These are phyloP conservation scores for Cataglyphis cursor DNA, from an alignment of 2,888 invertebrate genomes.

Conservation along the genomic window DNA sequence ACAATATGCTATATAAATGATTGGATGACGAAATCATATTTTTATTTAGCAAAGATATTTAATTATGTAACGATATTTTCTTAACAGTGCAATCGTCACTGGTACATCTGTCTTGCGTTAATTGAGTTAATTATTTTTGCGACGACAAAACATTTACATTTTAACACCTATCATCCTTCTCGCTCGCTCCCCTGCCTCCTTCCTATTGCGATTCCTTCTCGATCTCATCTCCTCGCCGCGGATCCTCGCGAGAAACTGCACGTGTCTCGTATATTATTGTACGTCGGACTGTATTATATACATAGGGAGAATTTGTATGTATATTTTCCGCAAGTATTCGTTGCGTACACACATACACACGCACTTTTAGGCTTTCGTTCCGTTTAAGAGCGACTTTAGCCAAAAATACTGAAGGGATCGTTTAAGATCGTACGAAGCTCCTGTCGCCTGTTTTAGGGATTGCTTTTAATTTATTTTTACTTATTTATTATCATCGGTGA, in stretches of 20 bases:
- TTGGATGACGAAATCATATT: not conserved
- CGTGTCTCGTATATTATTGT: slow-evolving; percentile 71
- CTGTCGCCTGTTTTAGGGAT: not conserved
- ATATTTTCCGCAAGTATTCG: slow-evolving; percentile 54
- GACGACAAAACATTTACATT: not conserved
- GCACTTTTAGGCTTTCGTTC: slow-evolving; percentile 44
- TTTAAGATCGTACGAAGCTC: slow-evolving; percentile 28
- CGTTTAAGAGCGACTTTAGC: slow-evolving; percentile 56
- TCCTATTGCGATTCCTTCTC: slow-evolving; percentile 21
- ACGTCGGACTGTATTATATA: slow-evolving; percentile 53
- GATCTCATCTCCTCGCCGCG: slow-evolving; percentile 42
- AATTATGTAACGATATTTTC: not conserved
- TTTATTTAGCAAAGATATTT: slow-evolving; percentile 4
- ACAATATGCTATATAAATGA: not conserved
- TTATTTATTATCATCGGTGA: slow-evolving; percentile 35
- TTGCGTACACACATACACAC: not conserved
- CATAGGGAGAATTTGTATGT: slow-evolving; percentile 38
- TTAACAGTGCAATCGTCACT: not conserved
- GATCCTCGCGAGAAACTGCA: slow-evolving; percentile 55
- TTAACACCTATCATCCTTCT: not conserved
- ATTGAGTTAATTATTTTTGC: slow-evolving; percentile 10
- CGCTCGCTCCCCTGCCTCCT: not conserved
- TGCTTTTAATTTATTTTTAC: slow-evolving; percentile 40
- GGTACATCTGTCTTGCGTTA: not conserved
- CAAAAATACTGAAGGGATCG: slow-evolving; percentile 62